Percentiles rank a stretch among this genome's conserved stretches.
phyloP scores from a whole-genome alignment of 2,888 invertebrate species.

The Pyrgus malvae region DNA sequence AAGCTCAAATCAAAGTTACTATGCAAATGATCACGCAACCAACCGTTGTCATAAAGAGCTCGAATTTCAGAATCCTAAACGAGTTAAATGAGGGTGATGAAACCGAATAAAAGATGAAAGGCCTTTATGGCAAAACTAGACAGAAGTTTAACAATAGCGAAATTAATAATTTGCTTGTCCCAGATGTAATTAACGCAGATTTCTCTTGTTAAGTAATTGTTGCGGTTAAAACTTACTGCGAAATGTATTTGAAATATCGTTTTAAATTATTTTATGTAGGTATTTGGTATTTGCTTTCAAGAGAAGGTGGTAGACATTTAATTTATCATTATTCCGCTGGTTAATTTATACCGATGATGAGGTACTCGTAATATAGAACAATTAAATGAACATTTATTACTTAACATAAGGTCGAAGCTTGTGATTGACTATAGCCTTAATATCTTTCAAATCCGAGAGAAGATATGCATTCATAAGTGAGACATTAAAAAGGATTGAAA shows the following conservation, averaged over 20 bases:
- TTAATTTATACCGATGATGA: too few species aligned
- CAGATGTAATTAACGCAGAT: slow-evolving; percentile 22
- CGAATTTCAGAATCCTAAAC: not conserved
- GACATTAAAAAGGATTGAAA: too few species aligned
- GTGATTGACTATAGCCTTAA: too few species aligned
- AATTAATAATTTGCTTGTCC: slow-evolving; percentile 20
- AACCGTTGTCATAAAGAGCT: too few species aligned
- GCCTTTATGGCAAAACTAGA: slow-evolving; percentile 5
- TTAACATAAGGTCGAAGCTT: too few species aligned
- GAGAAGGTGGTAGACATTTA: not conserved
- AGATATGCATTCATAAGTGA: too few species aligned
- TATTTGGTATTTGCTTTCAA: slow-evolving; percentile 1
- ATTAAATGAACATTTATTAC: too few species aligned
- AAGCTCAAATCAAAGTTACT: too few species aligned
- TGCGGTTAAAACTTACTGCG: not conserved
- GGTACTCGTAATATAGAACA: too few species aligned
- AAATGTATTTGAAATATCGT: slow-evolving; percentile 8
- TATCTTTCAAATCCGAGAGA: too few species aligned
- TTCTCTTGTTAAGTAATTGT: slow-evolving; percentile 16
- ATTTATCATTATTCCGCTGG: not conserved
- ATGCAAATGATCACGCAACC: too few species aligned
- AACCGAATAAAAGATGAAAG: slow-evolving; percentile 9
- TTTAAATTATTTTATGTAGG: not conserved
- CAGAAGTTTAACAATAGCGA: slow-evolving; percentile 17
- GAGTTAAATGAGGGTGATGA: not conserved